These are phyloP conservation scores for Drosophila vallismaia DNA, from an alignment of 2,888 invertebrate genomes.

Conservation along the genomic window DNA sequence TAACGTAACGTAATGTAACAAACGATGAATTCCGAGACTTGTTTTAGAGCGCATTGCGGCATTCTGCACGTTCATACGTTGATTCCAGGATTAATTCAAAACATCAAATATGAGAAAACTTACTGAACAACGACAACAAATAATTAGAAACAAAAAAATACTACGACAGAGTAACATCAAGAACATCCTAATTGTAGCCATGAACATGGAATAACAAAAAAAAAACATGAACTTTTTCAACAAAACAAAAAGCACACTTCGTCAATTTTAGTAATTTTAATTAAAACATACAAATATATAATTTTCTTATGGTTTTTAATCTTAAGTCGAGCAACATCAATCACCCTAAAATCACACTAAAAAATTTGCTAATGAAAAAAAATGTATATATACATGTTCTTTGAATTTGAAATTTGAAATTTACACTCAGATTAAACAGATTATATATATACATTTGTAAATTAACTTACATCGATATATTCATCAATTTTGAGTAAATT, in stretches of 20 bases:
- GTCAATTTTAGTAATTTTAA: slow-evolving; percentile 81
- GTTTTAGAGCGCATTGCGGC: slow-evolving; percentile 69
- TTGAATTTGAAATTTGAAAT: not conserved
- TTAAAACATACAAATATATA: slow-evolving; percentile 58
- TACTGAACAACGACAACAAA: slow-evolving; percentile 46
- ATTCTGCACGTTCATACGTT: slow-evolving; percentile 61
- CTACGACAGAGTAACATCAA: slow-evolving; percentile 45
- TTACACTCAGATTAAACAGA: slow-evolving; percentile 10
- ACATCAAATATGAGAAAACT: slow-evolving; percentile 34
- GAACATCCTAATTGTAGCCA: slow-evolving; percentile 53
- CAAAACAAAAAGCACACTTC: slow-evolving; percentile 78
- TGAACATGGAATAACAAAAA: slow-evolving; percentile 6
- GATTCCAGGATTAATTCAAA: slow-evolving; percentile 38
- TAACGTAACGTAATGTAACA: slow-evolving; percentile 28
- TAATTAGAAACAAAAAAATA: slow-evolving; percentile 15
- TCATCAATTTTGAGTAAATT: slow-evolving; percentile 72
- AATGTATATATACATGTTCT: slow-evolving; percentile 42
- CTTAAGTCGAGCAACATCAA: slow-evolving; percentile 44
- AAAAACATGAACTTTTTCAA: slow-evolving; percentile 38
- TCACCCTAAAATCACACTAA: slow-evolving; percentile 20
- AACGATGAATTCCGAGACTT: slow-evolving; percentile 40
- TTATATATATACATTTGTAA: slow-evolving; percentile 41
- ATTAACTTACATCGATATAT: slow-evolving; percentile 33
- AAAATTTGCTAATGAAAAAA: slow-evolving; percentile 27
- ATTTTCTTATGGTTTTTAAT: slow-evolving; percentile 59